These are phyloP conservation scores for Drosophila pruinosa DNA, from an alignment of 1,140 invertebrate species.

Conservation along the genomic window DNA sequence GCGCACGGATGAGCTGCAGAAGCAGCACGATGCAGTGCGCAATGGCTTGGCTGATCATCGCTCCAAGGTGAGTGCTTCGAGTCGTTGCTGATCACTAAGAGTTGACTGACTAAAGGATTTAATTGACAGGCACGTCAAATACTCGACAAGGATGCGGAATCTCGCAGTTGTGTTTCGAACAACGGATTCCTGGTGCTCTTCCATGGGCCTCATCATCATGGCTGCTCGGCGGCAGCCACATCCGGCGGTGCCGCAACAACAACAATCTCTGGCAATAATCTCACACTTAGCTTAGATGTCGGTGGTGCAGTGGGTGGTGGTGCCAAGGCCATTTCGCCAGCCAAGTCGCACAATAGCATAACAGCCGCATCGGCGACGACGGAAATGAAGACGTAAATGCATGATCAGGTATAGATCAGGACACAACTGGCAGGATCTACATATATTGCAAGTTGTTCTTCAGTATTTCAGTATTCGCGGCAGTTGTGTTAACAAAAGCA, in stretches of 20 bases:
- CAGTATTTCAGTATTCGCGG: slow-evolving; percentile 64
- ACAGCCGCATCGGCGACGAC: slow-evolving; percentile 9
- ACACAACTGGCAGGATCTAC: slow-evolving; percentile 1
- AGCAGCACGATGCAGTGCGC: slow-evolving; percentile 90
- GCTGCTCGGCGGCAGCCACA: slow-evolving; percentile 35
- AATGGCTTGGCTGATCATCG: slow-evolving; percentile 88
- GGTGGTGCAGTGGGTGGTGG: slow-evolving; percentile 20
- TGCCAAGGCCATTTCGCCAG: slow-evolving; percentile 63
- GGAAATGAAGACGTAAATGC: slow-evolving; percentile 70
- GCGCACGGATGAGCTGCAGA: slow-evolving; percentile 89
- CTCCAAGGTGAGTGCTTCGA: slow-evolving; percentile 85
- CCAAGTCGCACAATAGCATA: slow-evolving; percentile 75
- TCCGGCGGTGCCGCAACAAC: not conserved
- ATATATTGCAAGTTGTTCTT: slow-evolving; percentile 30
- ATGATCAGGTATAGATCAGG: too few relatives aligned
- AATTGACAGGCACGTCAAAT: slow-evolving; percentile 71
- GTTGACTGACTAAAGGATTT: not conserved
- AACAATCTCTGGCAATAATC: slow-evolving; percentile 61
- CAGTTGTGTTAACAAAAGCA: slow-evolving; percentile 44
- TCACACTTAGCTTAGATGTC: slow-evolving; percentile 59
- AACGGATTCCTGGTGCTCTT: slow-evolving; percentile 79
- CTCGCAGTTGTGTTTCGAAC: slow-evolving; percentile 70
- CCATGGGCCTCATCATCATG: slow-evolving; percentile 59
- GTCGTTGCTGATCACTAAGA: too few relatives aligned
- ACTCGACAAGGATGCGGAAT: slow-evolving; percentile 80